phyloP scores from a whole-genome alignment of 2,888 invertebrate genomes.

The Rhamnusium bicolor region DNA sequence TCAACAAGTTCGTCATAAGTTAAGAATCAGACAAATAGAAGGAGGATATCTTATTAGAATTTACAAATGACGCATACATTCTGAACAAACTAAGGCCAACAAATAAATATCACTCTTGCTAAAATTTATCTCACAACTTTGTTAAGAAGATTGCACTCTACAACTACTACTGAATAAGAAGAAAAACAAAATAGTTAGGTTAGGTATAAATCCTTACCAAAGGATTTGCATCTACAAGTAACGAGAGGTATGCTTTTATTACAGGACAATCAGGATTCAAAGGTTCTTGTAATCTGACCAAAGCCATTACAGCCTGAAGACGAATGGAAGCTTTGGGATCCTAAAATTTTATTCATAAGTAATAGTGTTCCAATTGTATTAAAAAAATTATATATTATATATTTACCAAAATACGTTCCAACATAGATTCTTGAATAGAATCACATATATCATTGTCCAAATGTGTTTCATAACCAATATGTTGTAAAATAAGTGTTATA shows the following conservation, averaged over 20 bases:
- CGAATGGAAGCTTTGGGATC: constrained; percentile 85
- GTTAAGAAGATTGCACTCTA: too few relatives aligned
- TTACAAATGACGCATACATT: too few relatives aligned
- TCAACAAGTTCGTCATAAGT: too few relatives aligned
- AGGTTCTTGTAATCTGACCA: constrained; percentile 87
- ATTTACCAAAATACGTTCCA: constrained; percentile 55
- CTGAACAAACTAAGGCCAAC: too few relatives aligned
- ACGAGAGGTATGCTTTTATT: constrained; percentile 82
- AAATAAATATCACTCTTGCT: too few relatives aligned
- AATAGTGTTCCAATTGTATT: too few relatives aligned
- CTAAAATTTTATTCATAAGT: constrained; percentile 70
- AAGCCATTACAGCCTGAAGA: constrained; percentile 84
- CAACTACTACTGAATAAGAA: too few relatives aligned
- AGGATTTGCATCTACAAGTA: constrained; percentile 73
- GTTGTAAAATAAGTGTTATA: constrained; percentile 51
- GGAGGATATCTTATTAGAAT: too few relatives aligned
- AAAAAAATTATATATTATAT: neutral
- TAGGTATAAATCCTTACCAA: constrained; percentile 23
- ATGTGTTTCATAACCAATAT: constrained; percentile 51
- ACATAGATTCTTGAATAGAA: constrained; percentile 57
- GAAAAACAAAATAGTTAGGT: neutral
- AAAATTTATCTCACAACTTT: too few relatives aligned
- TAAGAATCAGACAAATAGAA: too few relatives aligned
- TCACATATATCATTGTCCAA: constrained; percentile 58
- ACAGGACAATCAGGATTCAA: constrained; percentile 83